phyloP scores from a whole-genome alignment of 2,797 vertebrate genomes.

The Tachyglossus aculeatus region DNA sequence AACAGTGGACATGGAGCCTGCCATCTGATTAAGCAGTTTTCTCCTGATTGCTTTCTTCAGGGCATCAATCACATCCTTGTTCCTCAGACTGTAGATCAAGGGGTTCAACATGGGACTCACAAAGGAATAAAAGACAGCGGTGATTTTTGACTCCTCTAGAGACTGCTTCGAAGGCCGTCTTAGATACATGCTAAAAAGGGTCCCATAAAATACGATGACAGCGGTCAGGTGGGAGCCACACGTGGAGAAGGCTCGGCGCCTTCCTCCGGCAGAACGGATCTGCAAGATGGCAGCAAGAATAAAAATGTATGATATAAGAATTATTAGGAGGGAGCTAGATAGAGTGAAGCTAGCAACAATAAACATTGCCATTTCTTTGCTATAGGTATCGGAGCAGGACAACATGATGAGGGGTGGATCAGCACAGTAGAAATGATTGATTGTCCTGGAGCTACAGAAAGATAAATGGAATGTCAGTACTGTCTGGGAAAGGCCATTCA shows the following conservation, averaged over 20 bases:
- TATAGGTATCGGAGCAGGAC: constrained; percentile 37
- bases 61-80: constrained; percentile 47
- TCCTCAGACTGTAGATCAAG: constrained; percentile 49
- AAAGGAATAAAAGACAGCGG: constrained; percentile 48
- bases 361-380: constrained; percentile 41
- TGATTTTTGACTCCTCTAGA: constrained; percentile 39
- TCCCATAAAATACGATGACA: constrained; percentile 47
- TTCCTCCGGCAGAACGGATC: constrained; percentile 20
- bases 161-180: constrained; percentile 25
- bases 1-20: accelerated
- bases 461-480: constrained; percentile 46
- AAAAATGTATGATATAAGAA: constrained; percentile 39
- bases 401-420: constrained; percentile 53
- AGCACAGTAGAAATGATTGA: constrained; percentile 64
- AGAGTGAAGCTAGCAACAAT: constrained; percentile 33
- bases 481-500: constrained; percentile 46
- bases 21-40: not conserved
- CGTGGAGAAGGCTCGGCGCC: constrained; percentile 44
- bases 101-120: constrained; percentile 46
- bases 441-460: constrained; percentile 48
- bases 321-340: constrained; percentile 14
- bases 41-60: too few species aligned
- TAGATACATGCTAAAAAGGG: constrained; percentile 52
- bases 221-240: constrained; percentile 34
- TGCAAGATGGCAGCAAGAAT: constrained; percentile 21